Base-by-base conservation (phyloP, 2,113 vertebrate species). In the Merops nubicus region DNA sequence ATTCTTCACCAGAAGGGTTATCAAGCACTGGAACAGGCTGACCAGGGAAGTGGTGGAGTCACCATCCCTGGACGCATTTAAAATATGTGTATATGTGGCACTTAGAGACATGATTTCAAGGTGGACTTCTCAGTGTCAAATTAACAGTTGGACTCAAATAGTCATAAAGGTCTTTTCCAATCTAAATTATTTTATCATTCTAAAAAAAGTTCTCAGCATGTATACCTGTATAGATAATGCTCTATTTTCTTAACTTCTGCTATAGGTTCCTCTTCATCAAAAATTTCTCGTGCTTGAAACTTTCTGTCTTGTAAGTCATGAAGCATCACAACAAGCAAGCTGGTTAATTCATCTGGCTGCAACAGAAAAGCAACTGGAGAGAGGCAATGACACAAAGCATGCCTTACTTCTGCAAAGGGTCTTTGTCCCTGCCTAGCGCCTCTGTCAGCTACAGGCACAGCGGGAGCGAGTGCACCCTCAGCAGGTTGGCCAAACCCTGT, bases 291-390 rank as follows among this genome's bases (percentile, higher is more conserved):
- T 33, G 98, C 95, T 96, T 97, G 91, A 94, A 99, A 99, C 96
- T 99, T 99, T 92, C 99, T 98, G 63, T 99, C 98, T 98, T 99
- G 99, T 67, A 99, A 98, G 94, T 99, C 99, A 76, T 97, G 99
- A 34, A 99, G 98, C 98, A 99, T 98, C 95, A 99, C 98, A 23
- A 98, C 98, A 79, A 98, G 97, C 91, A 99, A 97, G 93, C 99
- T 98, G 96, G 98, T 99, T 96, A 98, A 96, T 59, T 99, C 97
- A 77, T 98, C 97, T 38, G 98, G 97, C 99, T 99, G 89, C 85
- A 97, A 96, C 38, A 93, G 75, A 95, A 74, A 94, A 97, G 89
- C 38, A 95, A 19, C 31, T 5, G 51, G 8, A 85, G 34, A 70
- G 31, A 91, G 12, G 70, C 89, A 57, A 36, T 43, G 54, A 85